Evolutionary conservation across 92 coral and sea anemone genomes (phyloP), one percentile per base, ranked within the genome.

Genomic region (Zoanthus sansibaricus): DNA sequence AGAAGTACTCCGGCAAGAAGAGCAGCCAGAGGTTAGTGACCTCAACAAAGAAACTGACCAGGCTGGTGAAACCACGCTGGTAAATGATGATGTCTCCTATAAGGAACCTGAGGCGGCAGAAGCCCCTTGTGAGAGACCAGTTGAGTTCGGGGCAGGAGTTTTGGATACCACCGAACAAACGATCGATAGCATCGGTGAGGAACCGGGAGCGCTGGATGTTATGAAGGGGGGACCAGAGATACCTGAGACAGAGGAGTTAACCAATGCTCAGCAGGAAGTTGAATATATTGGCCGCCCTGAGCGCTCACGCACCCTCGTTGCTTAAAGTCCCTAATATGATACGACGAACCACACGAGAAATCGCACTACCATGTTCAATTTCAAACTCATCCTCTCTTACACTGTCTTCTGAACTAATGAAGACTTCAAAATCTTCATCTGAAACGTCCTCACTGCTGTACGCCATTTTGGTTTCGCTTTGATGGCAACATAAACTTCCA

Each of bases 21-120:
- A 58, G 66, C 66, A 58, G 66, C 66, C 66, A 58, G 66, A 58
- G 66, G 66, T 58, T 58, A 58, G n/a, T 58, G 66, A 58, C 66
- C 66, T 58, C 66, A 58, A 58, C 66, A 14, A 58, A 11, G 66
- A 58, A 58, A 58, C 66, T 14, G 66, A 58, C n/a, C 66, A 58
- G 66, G 66, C 66, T 58, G 66, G n/a, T 58, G 66, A 58, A 58
- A 58, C 18, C 64, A 13, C 17, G 18, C 18, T 14, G 5, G 64
- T 4, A 58, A 13, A 13, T 58, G 64, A 52, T 9, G 15, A 58
- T 13, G 5, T 13, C 14, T 13, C 64, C 64, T 4, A n/a, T 61
- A 61, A 61, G 25, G 25, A 61, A 61, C 69, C 25, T 61, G 25
- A 61, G 25, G 69, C 69, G 69, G 69, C 69, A 61, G 69, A 61